These are phyloP conservation scores for Macaria notata DNA, from an alignment of 2,888 invertebrate species.

Conservation along the genomic window DNA sequence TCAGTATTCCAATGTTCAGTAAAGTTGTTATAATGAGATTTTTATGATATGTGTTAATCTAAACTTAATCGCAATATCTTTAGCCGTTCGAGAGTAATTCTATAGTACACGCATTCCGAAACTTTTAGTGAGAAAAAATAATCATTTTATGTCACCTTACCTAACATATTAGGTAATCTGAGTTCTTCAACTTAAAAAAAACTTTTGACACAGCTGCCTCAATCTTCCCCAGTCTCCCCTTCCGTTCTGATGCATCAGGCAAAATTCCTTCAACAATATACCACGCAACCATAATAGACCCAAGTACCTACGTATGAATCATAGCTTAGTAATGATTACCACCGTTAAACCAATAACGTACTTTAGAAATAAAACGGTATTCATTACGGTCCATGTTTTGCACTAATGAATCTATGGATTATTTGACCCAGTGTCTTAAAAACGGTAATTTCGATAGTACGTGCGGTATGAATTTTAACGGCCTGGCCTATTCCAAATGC, in stretches of 20 bases:
- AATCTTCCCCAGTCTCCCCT: constrained; percentile 5
- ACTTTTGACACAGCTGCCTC: not conserved
- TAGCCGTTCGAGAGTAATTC: too few species aligned
- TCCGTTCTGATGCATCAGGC: constrained; percentile 4
- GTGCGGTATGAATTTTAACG: constrained; percentile 9
- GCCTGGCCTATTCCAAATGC: constrained; percentile 1
- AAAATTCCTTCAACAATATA: constrained; percentile 9
- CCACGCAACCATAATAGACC: constrained; percentile 5
- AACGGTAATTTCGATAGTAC: constrained; percentile 14
- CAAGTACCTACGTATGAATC: constrained; percentile 11
- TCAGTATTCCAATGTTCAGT: too few species aligned
- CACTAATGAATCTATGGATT: constrained; percentile 18
- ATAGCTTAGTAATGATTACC: constrained; percentile 12
- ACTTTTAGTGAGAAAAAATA: too few species aligned
- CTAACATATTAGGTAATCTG: too few species aligned
- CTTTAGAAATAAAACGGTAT: constrained; percentile 15
- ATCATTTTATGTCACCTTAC: too few species aligned
- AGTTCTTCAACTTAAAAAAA: too few species aligned
- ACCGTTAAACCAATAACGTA: constrained; percentile 22
- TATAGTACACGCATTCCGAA: too few species aligned
- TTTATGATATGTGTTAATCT: too few species aligned
- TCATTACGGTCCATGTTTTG: constrained; percentile 18
- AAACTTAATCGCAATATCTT: too few species aligned
- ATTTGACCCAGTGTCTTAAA: constrained; percentile 16
- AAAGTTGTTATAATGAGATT: too few species aligned